Evolutionary conservation across 2,113 vertebrate species (phyloP).

Genomic region (Eurypyga helias): DNA sequence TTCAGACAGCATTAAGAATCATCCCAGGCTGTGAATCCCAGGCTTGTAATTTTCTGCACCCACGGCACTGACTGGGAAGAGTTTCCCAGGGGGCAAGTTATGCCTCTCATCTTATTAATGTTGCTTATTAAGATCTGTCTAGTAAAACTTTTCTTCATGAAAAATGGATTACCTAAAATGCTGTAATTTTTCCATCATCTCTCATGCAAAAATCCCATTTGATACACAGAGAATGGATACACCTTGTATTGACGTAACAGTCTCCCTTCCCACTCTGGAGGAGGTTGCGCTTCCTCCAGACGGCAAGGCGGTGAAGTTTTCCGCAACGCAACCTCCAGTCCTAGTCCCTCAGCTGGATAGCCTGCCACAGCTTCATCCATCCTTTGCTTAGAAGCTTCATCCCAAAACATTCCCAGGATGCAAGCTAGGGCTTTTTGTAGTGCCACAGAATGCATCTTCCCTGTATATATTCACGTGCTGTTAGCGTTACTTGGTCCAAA

Average conservation of each 20-base stretch:
- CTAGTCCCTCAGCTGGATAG: neutral
- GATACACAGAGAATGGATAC: neutral
- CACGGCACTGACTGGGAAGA: neutral
- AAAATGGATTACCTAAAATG: neutral
- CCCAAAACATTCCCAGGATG: neutral
- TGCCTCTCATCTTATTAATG: neutral
- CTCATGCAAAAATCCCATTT: neutral
- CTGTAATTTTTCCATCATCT: neutral
- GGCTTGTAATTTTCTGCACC: neutral
- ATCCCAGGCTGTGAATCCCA: neutral
- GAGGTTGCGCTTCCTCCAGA: neutral
- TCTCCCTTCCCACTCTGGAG: neutral
- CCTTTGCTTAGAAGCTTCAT: neutral
- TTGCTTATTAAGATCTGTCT: neutral
- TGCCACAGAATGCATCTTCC: neutral
- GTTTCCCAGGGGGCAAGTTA: neutral
- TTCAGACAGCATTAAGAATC: neutral
- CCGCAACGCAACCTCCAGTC: rapidly evolving
- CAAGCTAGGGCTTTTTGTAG: neutral
- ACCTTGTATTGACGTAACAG: neutral
- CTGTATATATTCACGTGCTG: neutral
- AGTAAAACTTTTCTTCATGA: neutral
- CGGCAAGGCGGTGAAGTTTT: neutral
- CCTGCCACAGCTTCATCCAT: neutral
- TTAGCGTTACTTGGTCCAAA: neutral